A percentile compares a stretch with the other conserved stretches of the same genome.
phyloP scores from a whole-genome alignment of 2,888 invertebrate genomes.

The Agrypnus murinus region DNA sequence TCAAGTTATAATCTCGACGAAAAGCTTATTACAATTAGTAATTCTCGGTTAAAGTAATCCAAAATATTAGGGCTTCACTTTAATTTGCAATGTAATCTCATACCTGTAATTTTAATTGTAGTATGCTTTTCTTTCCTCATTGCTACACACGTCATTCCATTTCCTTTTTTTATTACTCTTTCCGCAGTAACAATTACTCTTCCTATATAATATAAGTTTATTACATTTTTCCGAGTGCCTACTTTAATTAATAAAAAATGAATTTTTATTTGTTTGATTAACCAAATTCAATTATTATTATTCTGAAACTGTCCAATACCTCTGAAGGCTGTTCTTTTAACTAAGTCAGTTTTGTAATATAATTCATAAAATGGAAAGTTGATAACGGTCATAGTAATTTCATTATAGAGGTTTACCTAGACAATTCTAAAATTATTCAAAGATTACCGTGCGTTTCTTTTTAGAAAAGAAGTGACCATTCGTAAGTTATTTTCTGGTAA shows the following conservation, averaged over 20 bases:
- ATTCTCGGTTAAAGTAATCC: constrained; percentile 53
- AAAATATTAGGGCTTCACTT: constrained; percentile 51
- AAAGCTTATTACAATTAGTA: constrained; percentile 50
- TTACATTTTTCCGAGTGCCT: no score
- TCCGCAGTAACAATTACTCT: neutral
- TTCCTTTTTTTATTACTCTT: neutral
- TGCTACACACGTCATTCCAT: constrained; percentile 9
- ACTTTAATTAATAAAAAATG: no score
- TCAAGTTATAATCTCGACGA: constrained; percentile 32
- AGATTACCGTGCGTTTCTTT: constrained; percentile 23
- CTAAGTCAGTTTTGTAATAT: no score
- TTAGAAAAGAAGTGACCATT: constrained; percentile 38
- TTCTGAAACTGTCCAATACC: no score
- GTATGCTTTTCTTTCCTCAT: constrained; percentile 9
- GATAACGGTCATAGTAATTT: neutral
- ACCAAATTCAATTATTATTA: no score
- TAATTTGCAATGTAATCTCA: constrained; percentile 44
- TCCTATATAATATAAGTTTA: no score
- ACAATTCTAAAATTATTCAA: neutral
- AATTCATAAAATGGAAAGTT: no score
- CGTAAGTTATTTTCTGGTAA: constrained; percentile 40
- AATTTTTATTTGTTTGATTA: no score
- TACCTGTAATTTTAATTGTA: constrained; percentile 29
- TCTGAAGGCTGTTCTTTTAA: no score
- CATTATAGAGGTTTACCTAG: neutral